A percentile compares a stretch with the other conserved stretches of the same genome.
Evolutionary conservation across 2,888 invertebrate species (phyloP).

Genomic region (Chrysolina americana): DNA sequence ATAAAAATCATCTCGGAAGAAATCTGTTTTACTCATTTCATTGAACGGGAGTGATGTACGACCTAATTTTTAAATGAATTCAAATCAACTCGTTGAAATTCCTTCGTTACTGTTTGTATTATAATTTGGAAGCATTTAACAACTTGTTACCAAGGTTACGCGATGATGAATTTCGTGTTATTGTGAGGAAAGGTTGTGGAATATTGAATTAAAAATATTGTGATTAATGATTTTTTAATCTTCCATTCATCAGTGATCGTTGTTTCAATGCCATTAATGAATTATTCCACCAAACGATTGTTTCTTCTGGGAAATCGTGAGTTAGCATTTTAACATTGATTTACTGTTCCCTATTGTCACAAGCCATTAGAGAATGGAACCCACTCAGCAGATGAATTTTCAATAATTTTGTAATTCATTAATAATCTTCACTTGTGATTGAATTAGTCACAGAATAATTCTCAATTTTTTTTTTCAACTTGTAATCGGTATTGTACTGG

Average conservation of each 20-base stretch:
- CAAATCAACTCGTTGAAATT: conserved; percentile 15
- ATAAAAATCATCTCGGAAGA: neutral
- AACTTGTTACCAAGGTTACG: conserved; percentile 9
- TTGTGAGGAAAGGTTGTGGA: conserved; percentile 2
- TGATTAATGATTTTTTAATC: conserved; percentile 15
- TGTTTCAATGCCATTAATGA: neutral
- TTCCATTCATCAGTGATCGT: neutral
- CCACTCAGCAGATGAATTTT: no score
- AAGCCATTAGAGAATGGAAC: no score
- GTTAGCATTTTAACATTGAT: no score
- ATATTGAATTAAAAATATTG: neutral
- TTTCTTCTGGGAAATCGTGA: no score
- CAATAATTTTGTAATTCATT: no score
- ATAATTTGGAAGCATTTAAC: conserved; percentile 13
- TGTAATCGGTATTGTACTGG: no score
- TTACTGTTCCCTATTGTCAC: no score
- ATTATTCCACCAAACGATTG: neutral
- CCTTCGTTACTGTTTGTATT: conserved; percentile 14
- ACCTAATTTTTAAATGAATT: conserved; percentile 19
- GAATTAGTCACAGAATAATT: no score
- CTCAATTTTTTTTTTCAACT: no score
- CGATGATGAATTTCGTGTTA: conserved; percentile 6
- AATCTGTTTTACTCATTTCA: conserved; percentile 19
- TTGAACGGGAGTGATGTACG: conserved; percentile 16
- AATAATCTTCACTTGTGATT: no score